Base-by-base conservation (phyloP, 2,797 vertebrate genomes). In the Salarias fasciatus region DNA sequence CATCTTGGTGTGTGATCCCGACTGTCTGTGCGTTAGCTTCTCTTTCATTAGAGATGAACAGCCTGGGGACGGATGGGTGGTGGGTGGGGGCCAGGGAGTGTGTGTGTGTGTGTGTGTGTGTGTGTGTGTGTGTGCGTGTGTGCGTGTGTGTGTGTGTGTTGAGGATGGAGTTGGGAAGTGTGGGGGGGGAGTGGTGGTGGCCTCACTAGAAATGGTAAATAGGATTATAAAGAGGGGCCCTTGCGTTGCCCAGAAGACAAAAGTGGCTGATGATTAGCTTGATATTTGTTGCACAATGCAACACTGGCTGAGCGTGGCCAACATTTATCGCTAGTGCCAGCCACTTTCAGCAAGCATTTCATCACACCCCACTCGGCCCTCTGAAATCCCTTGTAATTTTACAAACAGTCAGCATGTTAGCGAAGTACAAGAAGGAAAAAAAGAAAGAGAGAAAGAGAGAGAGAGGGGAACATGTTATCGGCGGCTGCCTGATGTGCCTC, bases 11-110 rank as follows among this genome's bases (percentile, higher is more conserved):
- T 91, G 86, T 91, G 90, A 92, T 92, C 88, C 86, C 59, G 83
- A 80, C 88, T 91, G 90, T 90, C 90, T 91, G 87, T 81, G 82
- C 55, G 51, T 90, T 86, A 86, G 86, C 87, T 89, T 90, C 86
- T 86, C 89, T 91, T 95, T 95, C 83, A 90, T 94, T 95, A 95
- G 94, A 94, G 89, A 95, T 87, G 88, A 94, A 93, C 91, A 90
- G 95, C 94, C 93, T 90, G 86, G 92, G 93, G 94, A 92, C 80
- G 63, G 87, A 85, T 76, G 72, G 60, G 70, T 54, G 53, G 45
- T 84, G 47, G 59, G 5, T 29, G 84, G 89, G 82, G 90, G 43
- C 7, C 44, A 43, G 40, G 15, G 54, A 9, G 35, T 43, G 44
- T 44, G 47, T 45, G 63, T 63, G 8, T 1, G 9, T 38, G 9